Conservation (phyloP, 2,113 vertebrate genomes). For the Nerophis lumbriciformis region DNA sequence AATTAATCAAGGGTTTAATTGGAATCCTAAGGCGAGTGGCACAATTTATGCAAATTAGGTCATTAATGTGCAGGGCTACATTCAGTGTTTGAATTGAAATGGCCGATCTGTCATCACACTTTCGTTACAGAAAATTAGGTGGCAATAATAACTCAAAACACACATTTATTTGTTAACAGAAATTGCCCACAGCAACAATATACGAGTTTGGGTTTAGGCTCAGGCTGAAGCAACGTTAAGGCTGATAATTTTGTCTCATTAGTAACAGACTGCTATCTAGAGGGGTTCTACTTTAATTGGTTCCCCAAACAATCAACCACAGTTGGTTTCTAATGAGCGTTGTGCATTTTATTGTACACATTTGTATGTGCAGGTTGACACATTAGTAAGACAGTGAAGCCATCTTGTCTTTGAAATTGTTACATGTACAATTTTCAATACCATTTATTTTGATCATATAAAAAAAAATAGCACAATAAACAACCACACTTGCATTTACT, state of each 20-base stretch:
- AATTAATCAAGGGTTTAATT: constrained; percentile 75
- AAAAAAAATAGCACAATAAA: too few species aligned
- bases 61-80: constrained; percentile 69
- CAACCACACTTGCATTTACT: too few species aligned
- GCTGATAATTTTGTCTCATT: constrained; percentile 64
- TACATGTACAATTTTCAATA: background rate
- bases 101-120: constrained; percentile 56
- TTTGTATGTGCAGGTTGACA: constrained; percentile 28
- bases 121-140: constrained; percentile 70
- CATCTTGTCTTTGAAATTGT: too few species aligned
- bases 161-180: constrained; percentile 64
- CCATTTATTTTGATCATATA: too few species aligned
- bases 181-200: constrained; percentile 54
- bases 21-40: constrained; percentile 70
- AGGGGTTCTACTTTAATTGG: constrained; percentile 67
- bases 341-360: constrained; percentile 44
- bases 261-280: constrained; percentile 59
- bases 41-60: constrained; percentile 75
- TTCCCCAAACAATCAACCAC: constrained; percentile 64
- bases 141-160: constrained; percentile 69
- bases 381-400: constrained; percentile 14
- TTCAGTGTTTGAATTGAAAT: constrained; percentile 66
- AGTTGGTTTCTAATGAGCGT: constrained; percentile 63
- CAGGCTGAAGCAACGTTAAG: constrained; percentile 42
- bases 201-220: constrained; percentile 35